Percentiles rank a stretch among this genome's conserved stretches.
Conservation (phyloP, 1,140 invertebrate species). For the Dendrolimus kikuchii region DNA sequence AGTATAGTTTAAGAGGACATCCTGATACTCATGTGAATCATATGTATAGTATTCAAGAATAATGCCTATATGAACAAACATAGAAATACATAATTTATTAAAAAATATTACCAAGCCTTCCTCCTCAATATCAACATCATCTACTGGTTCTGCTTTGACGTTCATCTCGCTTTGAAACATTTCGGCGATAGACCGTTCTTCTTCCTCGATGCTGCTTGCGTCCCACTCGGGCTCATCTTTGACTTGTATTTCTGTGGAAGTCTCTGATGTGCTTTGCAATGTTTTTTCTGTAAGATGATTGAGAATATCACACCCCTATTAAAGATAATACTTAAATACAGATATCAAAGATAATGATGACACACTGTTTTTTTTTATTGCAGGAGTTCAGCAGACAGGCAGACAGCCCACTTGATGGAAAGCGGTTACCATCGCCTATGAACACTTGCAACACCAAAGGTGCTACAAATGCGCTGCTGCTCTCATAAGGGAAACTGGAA, state of each 20-base stretch:
- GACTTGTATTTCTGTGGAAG: conserved; percentile 66
- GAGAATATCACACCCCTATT: too few relatives aligned
- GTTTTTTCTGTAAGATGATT: conserved; percentile 38
- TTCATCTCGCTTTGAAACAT: conserved; percentile 72
- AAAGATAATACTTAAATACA: too few relatives aligned
- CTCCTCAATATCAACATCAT: conserved; percentile 63
- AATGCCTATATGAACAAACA: conserved; percentile 1
- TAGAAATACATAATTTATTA: not conserved
- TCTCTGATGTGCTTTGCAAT: conserved; percentile 26
- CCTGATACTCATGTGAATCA: too few relatives aligned
- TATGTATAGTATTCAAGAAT: not conserved
- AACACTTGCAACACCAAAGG: too few relatives aligned
- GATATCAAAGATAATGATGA: too few relatives aligned
- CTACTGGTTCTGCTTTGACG: conserved; percentile 71
- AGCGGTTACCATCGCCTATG: too few relatives aligned
- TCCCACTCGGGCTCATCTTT: conserved; percentile 83
- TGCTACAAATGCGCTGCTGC: too few relatives aligned
- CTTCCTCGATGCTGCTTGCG: conserved; percentile 70
- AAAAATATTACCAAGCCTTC: conserved; percentile 41
- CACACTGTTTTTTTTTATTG: too few relatives aligned
- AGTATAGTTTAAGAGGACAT: too few relatives aligned
- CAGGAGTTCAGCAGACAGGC: too few relatives aligned
- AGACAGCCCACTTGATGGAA: too few relatives aligned
- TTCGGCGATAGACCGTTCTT: conserved; percentile 57
- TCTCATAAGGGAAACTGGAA: too few relatives aligned